These are phyloP conservation scores for Carettochelys insculpta DNA, from an alignment of 2,113 vertebrate genomes.

Conservation along the genomic window DNA sequence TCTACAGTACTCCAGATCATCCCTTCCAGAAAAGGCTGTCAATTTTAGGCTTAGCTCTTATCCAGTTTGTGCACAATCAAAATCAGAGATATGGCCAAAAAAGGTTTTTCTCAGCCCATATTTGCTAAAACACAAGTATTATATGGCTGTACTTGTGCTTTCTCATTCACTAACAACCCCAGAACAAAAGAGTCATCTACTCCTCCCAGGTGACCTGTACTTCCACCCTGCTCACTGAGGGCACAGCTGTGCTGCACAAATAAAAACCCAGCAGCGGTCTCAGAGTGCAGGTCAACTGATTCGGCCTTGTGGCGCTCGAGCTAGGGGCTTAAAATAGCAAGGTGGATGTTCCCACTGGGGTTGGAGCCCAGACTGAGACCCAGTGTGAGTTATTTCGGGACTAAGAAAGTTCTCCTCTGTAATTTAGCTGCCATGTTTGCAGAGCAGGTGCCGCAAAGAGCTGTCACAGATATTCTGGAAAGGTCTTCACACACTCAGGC, in stretches of 20 bases:
- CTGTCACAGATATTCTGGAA: not conserved
- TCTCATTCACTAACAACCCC: not conserved
- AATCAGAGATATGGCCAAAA: not conserved
- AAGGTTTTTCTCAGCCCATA: not conserved
- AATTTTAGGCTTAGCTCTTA: not conserved
- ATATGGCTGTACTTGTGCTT: too few relatives aligned
- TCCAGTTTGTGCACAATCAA: not conserved
- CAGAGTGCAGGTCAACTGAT: not conserved
- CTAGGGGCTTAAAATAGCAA: not conserved
- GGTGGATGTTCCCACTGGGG: not conserved
- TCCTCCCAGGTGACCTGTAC: not conserved
- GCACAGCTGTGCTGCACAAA: not conserved
- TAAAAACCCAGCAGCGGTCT: not conserved
- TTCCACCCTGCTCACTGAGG: not conserved
- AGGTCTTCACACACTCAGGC: not conserved
- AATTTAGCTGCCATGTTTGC: not conserved
- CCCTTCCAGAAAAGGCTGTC: not conserved
- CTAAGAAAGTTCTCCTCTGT: slow-evolving; percentile 14
- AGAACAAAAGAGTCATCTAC: not conserved
- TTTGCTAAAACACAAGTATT: slow-evolving; percentile 8
- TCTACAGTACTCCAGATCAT: not conserved
- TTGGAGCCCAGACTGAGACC: not conserved
- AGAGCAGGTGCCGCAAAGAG: not conserved
- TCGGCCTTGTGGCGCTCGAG: not conserved
- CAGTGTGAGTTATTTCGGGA: not conserved